These are phyloP conservation scores for Ramazzottius varieornatus DNA, from an alignment of 2,888 invertebrate genomes.

Conservation along the genomic window DNA sequence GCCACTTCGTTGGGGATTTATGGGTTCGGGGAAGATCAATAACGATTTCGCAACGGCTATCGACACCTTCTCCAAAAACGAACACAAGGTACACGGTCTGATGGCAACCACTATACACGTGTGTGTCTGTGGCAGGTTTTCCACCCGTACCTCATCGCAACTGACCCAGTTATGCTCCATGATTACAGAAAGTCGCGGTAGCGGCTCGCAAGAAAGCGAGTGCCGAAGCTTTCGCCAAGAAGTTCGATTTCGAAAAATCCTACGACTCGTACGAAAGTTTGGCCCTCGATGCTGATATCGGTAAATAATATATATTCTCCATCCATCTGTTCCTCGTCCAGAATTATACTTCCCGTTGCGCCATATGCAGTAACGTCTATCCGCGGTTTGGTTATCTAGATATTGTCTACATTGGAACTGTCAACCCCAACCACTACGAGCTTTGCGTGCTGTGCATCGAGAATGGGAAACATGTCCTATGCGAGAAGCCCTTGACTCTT, in stretches of 20 bases:
- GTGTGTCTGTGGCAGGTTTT: too few relatives aligned
- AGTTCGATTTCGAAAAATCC: constrained; percentile 39
- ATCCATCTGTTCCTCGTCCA: too few relatives aligned
- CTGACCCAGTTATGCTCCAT: too few relatives aligned
- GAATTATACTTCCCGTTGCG: background rate
- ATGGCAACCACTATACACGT: too few relatives aligned
- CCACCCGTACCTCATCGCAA: too few relatives aligned
- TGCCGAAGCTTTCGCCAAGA: constrained; percentile 46
- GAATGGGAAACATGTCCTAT: constrained; percentile 56
- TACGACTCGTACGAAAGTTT: constrained; percentile 50
- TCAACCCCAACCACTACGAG: constrained; percentile 46
- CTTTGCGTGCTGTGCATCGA: constrained; percentile 44
- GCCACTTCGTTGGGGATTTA: constrained; percentile 45
- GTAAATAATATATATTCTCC: too few relatives aligned
- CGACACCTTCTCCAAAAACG: constrained; percentile 34
- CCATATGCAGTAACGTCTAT: too few relatives aligned
- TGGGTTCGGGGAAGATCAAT: constrained; percentile 54
- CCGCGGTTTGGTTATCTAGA: background rate
- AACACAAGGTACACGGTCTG: constrained; percentile 34
- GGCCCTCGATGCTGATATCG: constrained; percentile 43
- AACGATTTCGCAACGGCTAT: constrained; percentile 54
- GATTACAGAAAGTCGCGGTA: constrained; percentile 37
- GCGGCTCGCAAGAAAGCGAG: constrained; percentile 46
- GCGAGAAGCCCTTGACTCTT: constrained; percentile 66
- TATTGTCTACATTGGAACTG: constrained; percentile 49